Base-by-base conservation (phyloP, 2,888 invertebrate species). In the Cetonia aurata region DNA sequence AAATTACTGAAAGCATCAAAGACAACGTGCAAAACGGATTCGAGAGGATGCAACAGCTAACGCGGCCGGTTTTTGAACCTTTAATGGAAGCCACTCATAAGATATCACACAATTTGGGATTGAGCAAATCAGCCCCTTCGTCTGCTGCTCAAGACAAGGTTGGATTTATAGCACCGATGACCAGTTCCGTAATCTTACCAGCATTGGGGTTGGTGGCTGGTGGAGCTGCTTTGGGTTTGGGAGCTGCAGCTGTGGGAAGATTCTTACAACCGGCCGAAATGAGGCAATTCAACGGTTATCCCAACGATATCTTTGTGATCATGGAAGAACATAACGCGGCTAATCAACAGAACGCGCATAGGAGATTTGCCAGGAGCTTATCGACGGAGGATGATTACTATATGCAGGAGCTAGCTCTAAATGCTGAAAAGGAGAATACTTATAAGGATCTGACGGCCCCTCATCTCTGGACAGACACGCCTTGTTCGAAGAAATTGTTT, bases 181-280 rank as follows among this genome's bases (percentile, higher is more conserved):
- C 87, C 1, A 85, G 86, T 13, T 88, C 90, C 0, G 91, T 91
- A 0, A 89, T 93, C 80, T 83, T 93, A 1, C 93, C 93, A 15
- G 93, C 93, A 0, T 84, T 93, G 19, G 92, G 94, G 3, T 83
- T 93, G 6, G 91, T 94, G 78, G 93, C 93, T 9, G 93, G 93
- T n/a, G 93, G 94, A 12, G 93, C 94, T 0, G 94, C 94, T 1
- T 83, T 94, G 25, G 93, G 93, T 0, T 87, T 94, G n/a, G 93
- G 93, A 4, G 93, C 93, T 0, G 92, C 93, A 0, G 93, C 93
- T 0, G 89, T 94, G 71, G 93, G 93, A 8, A 87, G 92, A 74
- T 89, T 91, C 71, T 83, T 93, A 19, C 83, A 80, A 66, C 82
- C 83, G 0, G 75, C 79, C 0, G 79, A 81, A 10, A 81, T 83